A percentile compares a stretch with the other conserved stretches of the same genome.
Evolutionary conservation across 2,797 vertebrate genomes (phyloP).

Genomic region (Melanotaenia pygmaea): DNA sequence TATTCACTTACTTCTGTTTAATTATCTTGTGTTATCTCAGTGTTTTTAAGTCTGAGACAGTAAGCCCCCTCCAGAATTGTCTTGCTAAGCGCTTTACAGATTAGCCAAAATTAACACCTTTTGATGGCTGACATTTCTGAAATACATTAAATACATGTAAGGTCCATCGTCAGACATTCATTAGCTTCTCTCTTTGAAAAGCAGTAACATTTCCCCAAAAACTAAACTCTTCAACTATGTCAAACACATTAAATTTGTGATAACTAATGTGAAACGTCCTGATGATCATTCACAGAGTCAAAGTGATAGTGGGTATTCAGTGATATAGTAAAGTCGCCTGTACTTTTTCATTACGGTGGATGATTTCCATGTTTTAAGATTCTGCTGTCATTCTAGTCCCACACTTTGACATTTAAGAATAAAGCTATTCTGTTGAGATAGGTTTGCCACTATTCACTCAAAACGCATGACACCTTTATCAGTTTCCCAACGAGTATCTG

Average conservation of each 20-base stretch:
- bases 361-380: constrained; percentile 20
- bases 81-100: no score
- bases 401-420: constrained; percentile 51
- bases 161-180: background rate
- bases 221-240: background rate
- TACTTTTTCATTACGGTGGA: background rate
- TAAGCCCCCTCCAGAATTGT: no score
- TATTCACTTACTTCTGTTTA: background rate
- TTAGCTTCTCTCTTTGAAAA: background rate
- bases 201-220: no score
- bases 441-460: constrained; percentile 46
- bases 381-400: background rate
- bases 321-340: background rate
- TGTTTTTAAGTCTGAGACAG: no score
- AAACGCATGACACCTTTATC: constrained; percentile 19
- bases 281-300: background rate
- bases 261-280: background rate
- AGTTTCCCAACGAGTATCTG: constrained; percentile 12
- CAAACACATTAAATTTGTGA: background rate
- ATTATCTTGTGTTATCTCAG: background rate
- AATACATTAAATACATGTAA: no score
- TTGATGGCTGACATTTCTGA: no score
- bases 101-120: no score
- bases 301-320: background rate
- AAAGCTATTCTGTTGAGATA: constrained; percentile 33